phyloP scores from a whole-genome alignment of 53 echinoderm and acorn worm genomes.

The Crossaster papposus region DNA sequence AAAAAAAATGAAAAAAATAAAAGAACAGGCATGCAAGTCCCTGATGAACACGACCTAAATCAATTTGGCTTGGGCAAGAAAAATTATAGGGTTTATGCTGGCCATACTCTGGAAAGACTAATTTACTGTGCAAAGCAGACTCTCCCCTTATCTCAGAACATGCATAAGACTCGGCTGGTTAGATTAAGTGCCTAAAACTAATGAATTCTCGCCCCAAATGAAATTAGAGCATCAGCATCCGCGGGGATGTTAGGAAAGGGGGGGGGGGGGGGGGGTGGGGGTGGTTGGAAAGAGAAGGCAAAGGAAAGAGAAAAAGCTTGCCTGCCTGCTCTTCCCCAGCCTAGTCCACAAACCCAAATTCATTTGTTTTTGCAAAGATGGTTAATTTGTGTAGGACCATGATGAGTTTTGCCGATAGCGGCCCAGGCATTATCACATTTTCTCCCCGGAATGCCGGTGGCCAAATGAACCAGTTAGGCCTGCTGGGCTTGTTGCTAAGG shows the following conservation, averaged over 20 bases:
- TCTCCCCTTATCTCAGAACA: conserved; percentile 46
- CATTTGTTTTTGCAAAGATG: conserved; percentile 60
- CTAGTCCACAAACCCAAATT: conserved; percentile 59
- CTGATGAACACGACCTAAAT: conserved; percentile 52
- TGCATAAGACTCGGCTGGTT: conserved; percentile 57
- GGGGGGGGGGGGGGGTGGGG: conserved; percentile 15
- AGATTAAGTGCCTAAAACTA: conserved; percentile 60
- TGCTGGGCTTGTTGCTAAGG: conserved; percentile 54
- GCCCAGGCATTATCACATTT: conserved; percentile 55
- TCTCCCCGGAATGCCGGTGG: conserved; percentile 36
- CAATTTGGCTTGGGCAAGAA: conserved; percentile 45
- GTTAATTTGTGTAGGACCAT: conserved; percentile 53
- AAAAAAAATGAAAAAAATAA: background rate
- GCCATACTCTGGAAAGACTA: conserved; percentile 53
- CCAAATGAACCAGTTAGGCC: conserved; percentile 51
- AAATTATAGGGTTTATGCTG: conserved; percentile 55
- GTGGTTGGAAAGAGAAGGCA: background rate
- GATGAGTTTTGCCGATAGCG: conserved; percentile 57
- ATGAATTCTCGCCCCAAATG: conserved; percentile 60
- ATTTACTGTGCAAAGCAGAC: conserved; percentile 54
- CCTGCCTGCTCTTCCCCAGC: conserved; percentile 21
- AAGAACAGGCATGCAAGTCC: conserved; percentile 29
- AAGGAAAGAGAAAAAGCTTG: background rate
- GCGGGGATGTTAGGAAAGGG: conserved; percentile 12
- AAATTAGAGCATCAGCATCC: conserved; percentile 58